A percentile compares a stretch with the other conserved stretches of the same genome.
Evolutionary conservation across 2,113 vertebrate genomes (phyloP).

Genomic region (Leuciscus idus): DNA sequence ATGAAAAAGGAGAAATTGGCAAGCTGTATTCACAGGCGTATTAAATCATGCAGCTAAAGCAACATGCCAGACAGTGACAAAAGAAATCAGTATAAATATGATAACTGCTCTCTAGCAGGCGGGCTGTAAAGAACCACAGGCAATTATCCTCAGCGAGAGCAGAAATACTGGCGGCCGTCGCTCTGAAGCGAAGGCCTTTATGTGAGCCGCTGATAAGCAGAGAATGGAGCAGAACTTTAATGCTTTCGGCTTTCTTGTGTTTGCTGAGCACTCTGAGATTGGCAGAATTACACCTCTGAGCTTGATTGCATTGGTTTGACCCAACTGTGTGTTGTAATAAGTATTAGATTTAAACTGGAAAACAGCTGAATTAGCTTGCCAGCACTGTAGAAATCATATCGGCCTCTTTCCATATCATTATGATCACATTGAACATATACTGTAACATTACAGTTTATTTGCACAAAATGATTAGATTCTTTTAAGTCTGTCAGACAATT

Average conservation of each 20-base stretch:
- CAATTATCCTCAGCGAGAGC: conserved; percentile 67
- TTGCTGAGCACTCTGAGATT: background rate
- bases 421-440: background rate
- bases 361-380: background rate
- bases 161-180: conserved; percentile 53
- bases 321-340: conserved; percentile 13
- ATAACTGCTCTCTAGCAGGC: conserved; percentile 52
- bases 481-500: background rate
- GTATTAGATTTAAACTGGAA: conserved; percentile 5
- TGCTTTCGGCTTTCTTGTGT: conserved; percentile 22
- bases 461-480: too few relatives aligned
- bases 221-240: conserved; percentile 52
- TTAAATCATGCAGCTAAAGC: conserved; percentile 60
- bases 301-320: conserved; percentile 37
- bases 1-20: conserved; percentile 57
- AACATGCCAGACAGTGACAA: conserved; percentile 59
- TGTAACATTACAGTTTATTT: background rate
- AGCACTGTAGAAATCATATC: background rate
- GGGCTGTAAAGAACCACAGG: conserved; percentile 59
- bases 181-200: conserved; percentile 65
- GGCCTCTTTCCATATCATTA: background rate
- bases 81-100: conserved; percentile 61
- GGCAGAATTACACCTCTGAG: conserved; percentile 14
- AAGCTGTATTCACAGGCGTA: conserved; percentile 55
- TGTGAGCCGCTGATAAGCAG: conserved; percentile 70